phyloP scores from a whole-genome alignment of 2,888 invertebrate species.

The Cremastinae sp. region DNA sequence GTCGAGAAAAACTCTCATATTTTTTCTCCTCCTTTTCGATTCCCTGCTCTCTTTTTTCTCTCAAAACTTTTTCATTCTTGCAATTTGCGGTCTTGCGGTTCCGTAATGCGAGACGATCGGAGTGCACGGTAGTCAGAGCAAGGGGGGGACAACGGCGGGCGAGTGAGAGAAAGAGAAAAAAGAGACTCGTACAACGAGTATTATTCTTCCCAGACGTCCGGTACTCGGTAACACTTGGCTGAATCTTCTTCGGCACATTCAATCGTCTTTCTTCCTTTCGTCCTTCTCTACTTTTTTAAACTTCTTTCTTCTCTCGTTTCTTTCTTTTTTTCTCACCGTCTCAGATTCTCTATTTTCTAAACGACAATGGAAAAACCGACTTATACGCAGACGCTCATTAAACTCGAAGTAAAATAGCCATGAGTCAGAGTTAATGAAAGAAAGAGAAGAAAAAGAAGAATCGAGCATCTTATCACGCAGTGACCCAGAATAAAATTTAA shows the following conservation, averaged over 20 bases:
- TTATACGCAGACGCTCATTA: constrained; percentile 15
- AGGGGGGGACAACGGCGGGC: too few species aligned
- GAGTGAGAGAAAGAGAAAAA: not conserved
- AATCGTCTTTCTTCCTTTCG: constrained; percentile 28
- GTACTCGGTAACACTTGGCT: constrained; percentile 47
- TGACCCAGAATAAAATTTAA: too few species aligned
- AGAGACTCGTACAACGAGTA: constrained; percentile 18
- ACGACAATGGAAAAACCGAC: constrained; percentile 40
- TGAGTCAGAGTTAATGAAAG: constrained; percentile 35
- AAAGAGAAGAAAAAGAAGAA: not conserved
- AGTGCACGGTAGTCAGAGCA: constrained; percentile 24
- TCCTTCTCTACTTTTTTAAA: constrained; percentile 10
- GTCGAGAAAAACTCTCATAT: not conserved
- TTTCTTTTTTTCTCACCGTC: constrained; percentile 11
- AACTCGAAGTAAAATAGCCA: constrained; percentile 35
- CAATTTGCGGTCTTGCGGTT: constrained; percentile 51
- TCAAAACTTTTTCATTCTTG: constrained; percentile 24
- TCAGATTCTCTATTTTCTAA: not conserved
- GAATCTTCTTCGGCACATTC: constrained; percentile 43
- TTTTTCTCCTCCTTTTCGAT: not conserved
- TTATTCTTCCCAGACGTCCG: constrained; percentile 34
- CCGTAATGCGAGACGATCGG: constrained; percentile 45
- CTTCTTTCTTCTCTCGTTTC: not conserved
- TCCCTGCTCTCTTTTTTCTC: not conserved
- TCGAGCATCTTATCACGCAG: not conserved